A percentile compares a stretch with the other conserved stretches of the same genome.
phyloP scores from a whole-genome alignment of 2,113 vertebrate genomes.

The Opisthocomus hoazin region DNA sequence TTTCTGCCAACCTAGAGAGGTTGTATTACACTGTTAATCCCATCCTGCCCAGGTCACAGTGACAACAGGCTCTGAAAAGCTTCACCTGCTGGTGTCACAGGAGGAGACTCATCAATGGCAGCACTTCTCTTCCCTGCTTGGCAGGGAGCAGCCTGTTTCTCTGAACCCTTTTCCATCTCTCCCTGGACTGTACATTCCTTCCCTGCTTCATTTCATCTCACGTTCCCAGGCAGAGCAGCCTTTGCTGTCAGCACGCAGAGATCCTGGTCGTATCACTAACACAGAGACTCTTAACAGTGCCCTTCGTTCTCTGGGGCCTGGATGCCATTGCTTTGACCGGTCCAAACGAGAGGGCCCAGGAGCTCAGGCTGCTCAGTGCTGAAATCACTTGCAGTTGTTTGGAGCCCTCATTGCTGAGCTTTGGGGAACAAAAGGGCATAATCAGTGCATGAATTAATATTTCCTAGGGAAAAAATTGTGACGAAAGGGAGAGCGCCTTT shows the following conservation, averaged over 20 bases:
- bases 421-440: neutral
- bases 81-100: slow-evolving; percentile 57
- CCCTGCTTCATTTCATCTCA: slow-evolving; percentile 1
- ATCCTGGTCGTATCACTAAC: neutral
- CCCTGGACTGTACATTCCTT: slow-evolving; percentile 39
- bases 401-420: neutral
- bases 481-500: neutral
- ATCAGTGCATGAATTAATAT: neutral
- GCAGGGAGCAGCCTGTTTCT: slow-evolving; percentile 22
- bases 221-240: neutral
- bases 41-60: slow-evolving; percentile 53
- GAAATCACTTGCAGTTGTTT: neutral
- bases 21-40: slow-evolving; percentile 53
- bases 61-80: slow-evolving; percentile 9
- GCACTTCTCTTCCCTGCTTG: neutral
- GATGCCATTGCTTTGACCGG: neutral
- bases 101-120: slow-evolving; percentile 18
- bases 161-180: slow-evolving; percentile 27
- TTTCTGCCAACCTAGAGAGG: slow-evolving; percentile 33
- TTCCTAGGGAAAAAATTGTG: neutral
- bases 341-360: neutral
- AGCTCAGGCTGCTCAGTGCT: neutral
- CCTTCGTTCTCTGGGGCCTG: neutral
- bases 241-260: slow-evolving; percentile 32
- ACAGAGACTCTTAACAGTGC: neutral